A percentile compares a stretch with the other conserved stretches of the same genome.
These are phyloP conservation scores for Pangasius mekongensis DNA, from an alignment of 2,797 vertebrate genomes.

Conservation along the genomic window DNA sequence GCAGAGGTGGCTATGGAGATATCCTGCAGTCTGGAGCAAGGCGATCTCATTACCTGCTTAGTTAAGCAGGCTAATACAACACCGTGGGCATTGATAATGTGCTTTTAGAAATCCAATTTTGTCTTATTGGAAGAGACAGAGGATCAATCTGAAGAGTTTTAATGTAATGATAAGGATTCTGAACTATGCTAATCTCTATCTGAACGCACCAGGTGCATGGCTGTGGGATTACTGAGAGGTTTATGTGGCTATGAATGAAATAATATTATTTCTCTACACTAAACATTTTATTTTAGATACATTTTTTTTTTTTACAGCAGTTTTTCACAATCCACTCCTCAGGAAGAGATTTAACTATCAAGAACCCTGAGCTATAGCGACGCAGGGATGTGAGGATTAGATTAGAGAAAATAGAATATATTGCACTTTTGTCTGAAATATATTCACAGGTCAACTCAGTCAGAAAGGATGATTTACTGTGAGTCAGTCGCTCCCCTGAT, in stretches of 20 bases:
- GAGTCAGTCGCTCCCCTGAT: neutral
- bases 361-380: neutral
- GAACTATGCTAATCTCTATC: constrained; percentile 43
- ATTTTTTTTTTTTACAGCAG: neutral
- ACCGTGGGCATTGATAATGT: constrained; percentile 57
- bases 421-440: neutral
- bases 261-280: neutral
- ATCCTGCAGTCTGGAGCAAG: constrained; percentile 51
- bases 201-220: neutral
- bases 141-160: constrained; percentile 51
- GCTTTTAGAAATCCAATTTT: constrained; percentile 62
- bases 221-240: neutral
- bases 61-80: constrained; percentile 59
- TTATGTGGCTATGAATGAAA: neutral
- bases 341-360: neutral
- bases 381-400: constrained; percentile 9
- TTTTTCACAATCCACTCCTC: neutral
- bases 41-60: constrained; percentile 60
- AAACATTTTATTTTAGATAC: neutral
- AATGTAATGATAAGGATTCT: constrained; percentile 57
- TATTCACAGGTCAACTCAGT: neutral
- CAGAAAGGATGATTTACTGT: constrained; percentile 18
- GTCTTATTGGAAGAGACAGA: constrained; percentile 59
- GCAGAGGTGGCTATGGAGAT: constrained; percentile 7
- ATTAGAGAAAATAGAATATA: constrained; percentile 13